Evolutionary conservation across 2,113 vertebrate genomes (phyloP).

Genomic region (Megaptera novaeangliae): DNA sequence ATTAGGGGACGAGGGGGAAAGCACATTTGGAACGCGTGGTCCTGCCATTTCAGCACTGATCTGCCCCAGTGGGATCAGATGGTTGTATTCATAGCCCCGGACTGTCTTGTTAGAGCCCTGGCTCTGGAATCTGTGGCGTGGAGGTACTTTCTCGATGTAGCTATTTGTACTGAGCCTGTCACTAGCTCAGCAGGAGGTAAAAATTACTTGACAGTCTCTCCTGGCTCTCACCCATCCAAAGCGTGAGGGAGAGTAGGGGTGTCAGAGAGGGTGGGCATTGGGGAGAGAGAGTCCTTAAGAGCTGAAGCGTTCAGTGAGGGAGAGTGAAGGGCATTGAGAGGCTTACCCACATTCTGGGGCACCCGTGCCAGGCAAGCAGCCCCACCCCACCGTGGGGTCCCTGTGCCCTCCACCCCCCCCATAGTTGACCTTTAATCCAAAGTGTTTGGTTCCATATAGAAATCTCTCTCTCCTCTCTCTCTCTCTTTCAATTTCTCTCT

Average conservation of each 20-base stretch:
- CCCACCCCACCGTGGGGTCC: background rate
- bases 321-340: background rate
- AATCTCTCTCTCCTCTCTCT: background rate
- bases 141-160: constrained; percentile 56
- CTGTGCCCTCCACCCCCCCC: background rate
- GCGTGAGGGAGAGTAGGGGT: background rate
- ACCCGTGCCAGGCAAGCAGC: background rate
- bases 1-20: background rate
- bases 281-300: background rate
- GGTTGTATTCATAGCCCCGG: background rate
- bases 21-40: background rate
- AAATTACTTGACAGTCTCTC: constrained; percentile 40
- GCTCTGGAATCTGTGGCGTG: background rate
- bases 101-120: background rate
- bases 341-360: background rate
- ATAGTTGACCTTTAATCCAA: background rate
- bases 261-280: background rate
- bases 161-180: constrained; percentile 65
- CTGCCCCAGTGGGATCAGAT: background rate
- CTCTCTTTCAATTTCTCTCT: background rate
- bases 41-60: background rate
- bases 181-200: constrained; percentile 61
- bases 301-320: background rate
- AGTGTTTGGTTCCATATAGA: background rate
- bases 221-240: constrained; percentile 44